These are phyloP conservation scores for Plebejus argus DNA, from an alignment of 2,888 invertebrate genomes.

Conservation along the genomic window DNA sequence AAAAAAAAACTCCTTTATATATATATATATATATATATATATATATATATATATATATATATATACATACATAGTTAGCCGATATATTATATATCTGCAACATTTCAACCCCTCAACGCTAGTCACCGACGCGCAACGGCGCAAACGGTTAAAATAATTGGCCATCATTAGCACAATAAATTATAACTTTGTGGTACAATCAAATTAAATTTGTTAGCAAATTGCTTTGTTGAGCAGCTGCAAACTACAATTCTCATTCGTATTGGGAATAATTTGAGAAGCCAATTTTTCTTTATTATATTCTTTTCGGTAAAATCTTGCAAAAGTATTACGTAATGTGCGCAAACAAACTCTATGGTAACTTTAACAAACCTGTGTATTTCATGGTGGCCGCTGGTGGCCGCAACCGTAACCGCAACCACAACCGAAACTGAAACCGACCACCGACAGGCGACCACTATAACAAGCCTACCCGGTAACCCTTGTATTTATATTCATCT, in stretches of 20 bases:
- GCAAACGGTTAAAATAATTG: background rate
- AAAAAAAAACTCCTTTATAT: too few relatives aligned
- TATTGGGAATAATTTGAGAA: background rate
- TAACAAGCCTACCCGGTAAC: background rate
- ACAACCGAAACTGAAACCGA: background rate
- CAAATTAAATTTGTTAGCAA: background rate
- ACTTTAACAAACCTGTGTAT: background rate
- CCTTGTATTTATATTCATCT: constrained; percentile 3
- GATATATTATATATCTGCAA: background rate
- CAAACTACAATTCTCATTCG: background rate
- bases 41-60: too few relatives aligned
- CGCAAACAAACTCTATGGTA: background rate
- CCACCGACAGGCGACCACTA: background rate
- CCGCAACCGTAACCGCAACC: background rate
- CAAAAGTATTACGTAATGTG: too few relatives aligned
- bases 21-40: too few relatives aligned
- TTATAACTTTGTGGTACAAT: background rate
- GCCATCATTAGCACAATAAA: background rate
- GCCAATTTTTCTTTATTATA: too few relatives aligned
- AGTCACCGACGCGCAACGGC: background rate
- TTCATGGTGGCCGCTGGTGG: background rate
- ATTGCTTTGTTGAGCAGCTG: background rate
- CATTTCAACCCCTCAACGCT: background rate
- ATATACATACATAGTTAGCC: too few relatives aligned
- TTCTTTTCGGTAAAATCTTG: too few relatives aligned